Base-by-base conservation (phyloP, 2,113 vertebrate genomes). In the Lampris megalopsis region DNA sequence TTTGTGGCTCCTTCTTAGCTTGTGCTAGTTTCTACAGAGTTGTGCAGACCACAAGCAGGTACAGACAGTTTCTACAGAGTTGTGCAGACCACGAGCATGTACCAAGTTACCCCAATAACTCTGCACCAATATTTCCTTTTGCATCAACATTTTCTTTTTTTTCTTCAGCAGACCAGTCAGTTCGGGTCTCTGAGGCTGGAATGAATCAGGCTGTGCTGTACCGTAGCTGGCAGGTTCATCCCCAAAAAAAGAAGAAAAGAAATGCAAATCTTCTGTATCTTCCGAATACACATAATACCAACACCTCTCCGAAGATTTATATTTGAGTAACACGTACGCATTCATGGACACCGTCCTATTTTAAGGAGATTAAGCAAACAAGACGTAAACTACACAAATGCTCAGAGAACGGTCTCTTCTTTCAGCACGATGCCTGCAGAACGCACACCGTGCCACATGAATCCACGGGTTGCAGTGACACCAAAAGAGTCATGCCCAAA, bases 231-330 rank as follows among this genome's bases (percentile, higher is more conserved):
- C 5, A 37, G 61, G 6, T 59, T 24, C 24, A 42, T 13, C 62
- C n/a, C 58, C 37, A 9, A 62, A 38, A 42, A 79, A 38, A 38
- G 59, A 42, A 79, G 68, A 68, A 79, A 82, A 87, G 66, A 54
- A 69, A 80, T 13, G 70, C 72, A 83, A 83, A 81, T 69, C 59
- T 75, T 37, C 11, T 62, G 24, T 24, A 42, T 6, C 50, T 38
- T 68, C 49, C 54, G 24, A 35, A n/a, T 45, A 48, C 48, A 13
- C 66, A 76, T 64, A 71, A 7, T 13, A 8, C 13, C 36, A 2
- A 77, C 3, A 8, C 63, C 35, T 69, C 52, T 3, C 59, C 38
- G 56, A 63, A 37, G 45, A 61, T 53, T 62, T 61, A 40, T 2
- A 40, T 2, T n/a, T 53, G 59, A 79, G 37, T 86, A 67, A 61